Evolutionary conservation across 2,797 vertebrate genomes (phyloP), one percentile per base, ranked within the genome.

Genomic region (Thamnophis elegans): DNA sequence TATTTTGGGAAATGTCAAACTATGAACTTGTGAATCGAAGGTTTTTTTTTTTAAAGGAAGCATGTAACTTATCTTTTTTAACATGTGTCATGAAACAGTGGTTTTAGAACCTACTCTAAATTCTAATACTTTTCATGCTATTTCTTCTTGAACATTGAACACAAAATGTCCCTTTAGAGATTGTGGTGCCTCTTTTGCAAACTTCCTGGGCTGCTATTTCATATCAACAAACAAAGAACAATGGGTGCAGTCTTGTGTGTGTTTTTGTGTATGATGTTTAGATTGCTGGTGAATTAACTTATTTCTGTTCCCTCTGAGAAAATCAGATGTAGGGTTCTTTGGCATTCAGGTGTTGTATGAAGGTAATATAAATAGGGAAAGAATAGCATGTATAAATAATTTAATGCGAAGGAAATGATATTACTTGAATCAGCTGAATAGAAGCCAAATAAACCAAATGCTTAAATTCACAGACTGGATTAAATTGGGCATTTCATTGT

Each of bases 71-170:
- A 58, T 78, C 36, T 88, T 12, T 10, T 56, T 89, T 88, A 82
- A 11, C 20, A 89, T 89, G 47, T 60, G 5, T 85, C 8, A 88
- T 3, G 55, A 89, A 93, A 82, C 1, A 89, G 10, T 20, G 92
- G 9, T 51, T 42, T 93, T 93, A 93, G 85, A 90, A 93, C 25
- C 1, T 42, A 5, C 20, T 51, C 86, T 93, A 93, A 22, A 20
- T 51, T 26, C 92, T 91, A 8, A 59, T 88, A 7, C 87, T 93
- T 92, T 8, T 62, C 85, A 92, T 28, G 54, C 85, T 18, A 47
- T 92, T 91, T 94, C 92, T 94, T 92, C 47, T 16, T 78, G 73
- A 68, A 95, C 93, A 90, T 92, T 92, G 93, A 93, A 91, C 91
- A 90, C 90, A 95, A 95, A 53, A 73, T 92, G 14, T 25, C 92